These are phyloP conservation scores for Athrips mouffetella DNA, from an alignment of 2,888 invertebrate species.

Conservation along the genomic window DNA sequence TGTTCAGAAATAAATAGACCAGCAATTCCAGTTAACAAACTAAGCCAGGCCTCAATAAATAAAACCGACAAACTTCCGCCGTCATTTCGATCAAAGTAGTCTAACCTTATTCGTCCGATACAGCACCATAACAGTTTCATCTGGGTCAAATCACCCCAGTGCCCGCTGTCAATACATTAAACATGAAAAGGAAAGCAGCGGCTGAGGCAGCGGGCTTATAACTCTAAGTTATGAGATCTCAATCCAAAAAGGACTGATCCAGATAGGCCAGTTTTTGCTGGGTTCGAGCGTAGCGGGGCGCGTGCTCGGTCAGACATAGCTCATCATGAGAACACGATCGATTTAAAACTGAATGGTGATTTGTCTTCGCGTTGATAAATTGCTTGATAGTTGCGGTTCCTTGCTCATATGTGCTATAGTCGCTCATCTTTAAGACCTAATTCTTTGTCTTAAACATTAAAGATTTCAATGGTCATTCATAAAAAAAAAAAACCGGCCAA, in stretches of 20 bases:
- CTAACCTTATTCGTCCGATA: background rate
- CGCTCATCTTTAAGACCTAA: too few relatives aligned
- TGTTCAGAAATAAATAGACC: too few relatives aligned
- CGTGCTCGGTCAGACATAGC: background rate
- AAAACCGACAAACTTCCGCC: background rate
- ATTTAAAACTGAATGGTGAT: slow-evolving; percentile 12
- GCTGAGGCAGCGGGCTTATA: slow-evolving; percentile 34
- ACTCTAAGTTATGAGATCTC: slow-evolving; percentile 29
- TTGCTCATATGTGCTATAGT: background rate
- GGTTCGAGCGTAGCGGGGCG: slow-evolving; percentile 30
- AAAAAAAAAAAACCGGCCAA: too few relatives aligned
- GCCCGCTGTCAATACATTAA: slow-evolving; percentile 5
- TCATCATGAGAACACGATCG: background rate
- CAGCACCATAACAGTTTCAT: background rate
- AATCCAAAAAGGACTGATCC: slow-evolving; percentile 32
- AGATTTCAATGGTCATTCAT: too few relatives aligned
- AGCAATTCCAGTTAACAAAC: background rate
- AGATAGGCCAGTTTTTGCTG: slow-evolving; percentile 35
- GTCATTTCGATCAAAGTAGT: background rate
- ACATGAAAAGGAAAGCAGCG: slow-evolving; percentile 36
- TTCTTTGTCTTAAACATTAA: too few relatives aligned
- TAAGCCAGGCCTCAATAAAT: background rate
- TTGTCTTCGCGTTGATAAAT: background rate
- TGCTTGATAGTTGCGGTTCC: background rate
- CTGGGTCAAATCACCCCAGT: slow-evolving; percentile 9